These are phyloP conservation scores for Zeugodacus cucurbitae DNA, from an alignment of 1,140 invertebrate species.

Conservation along the genomic window DNA sequence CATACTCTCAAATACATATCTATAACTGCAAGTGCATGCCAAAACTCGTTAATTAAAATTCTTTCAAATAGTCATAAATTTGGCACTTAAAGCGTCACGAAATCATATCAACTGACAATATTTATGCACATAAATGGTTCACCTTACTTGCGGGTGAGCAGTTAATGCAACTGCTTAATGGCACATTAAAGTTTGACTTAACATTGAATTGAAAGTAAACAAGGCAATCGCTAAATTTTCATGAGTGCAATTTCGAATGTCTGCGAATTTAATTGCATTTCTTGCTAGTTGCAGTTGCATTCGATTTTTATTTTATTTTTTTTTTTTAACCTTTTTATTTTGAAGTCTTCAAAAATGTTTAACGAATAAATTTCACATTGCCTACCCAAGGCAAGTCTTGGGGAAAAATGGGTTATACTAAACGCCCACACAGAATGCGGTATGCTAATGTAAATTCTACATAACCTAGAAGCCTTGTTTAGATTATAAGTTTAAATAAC, in stretches of 20 bases:
- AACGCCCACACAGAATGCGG: no score
- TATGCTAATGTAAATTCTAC: no score
- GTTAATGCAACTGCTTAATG: background rate
- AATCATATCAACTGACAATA: background rate
- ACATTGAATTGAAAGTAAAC: slow-evolving; percentile 33
- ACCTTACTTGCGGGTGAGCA: background rate
- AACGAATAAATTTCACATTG: no score
- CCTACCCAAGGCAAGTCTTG: no score
- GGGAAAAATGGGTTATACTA: no score
- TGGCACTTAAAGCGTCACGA: slow-evolving; percentile 15
- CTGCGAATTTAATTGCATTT: slow-evolving; percentile 29
- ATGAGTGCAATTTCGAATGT: background rate
- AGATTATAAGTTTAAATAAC: no score
- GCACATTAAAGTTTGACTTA: background rate
- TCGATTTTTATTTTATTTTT: no score
- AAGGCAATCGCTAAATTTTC: background rate
- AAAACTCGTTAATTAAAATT: background rate
- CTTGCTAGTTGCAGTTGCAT: background rate
- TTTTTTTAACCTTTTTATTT: no score
- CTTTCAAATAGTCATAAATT: background rate
- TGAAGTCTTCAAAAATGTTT: no score
- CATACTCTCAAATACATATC: background rate
- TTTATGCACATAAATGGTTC: slow-evolving; percentile 5
- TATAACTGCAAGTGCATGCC: background rate
- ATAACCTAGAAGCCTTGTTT: no score